Base-by-base conservation (phyloP, 2,888 invertebrate species). In the Lasioglossum vierecki region DNA sequence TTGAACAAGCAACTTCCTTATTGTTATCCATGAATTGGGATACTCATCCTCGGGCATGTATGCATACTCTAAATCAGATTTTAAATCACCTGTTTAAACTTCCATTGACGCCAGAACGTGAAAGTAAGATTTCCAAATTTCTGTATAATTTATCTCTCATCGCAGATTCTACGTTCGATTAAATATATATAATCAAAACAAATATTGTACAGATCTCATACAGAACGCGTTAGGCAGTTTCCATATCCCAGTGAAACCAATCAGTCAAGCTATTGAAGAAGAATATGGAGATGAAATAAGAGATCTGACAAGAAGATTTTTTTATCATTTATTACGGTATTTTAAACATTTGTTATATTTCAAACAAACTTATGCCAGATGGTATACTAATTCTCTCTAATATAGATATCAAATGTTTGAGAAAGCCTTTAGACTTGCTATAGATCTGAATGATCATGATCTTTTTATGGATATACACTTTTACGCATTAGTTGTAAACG, bases 361-460 rank as follows among this genome's bases (percentile, higher is more conserved):
- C 8, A 75, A 46, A 68, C 39, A 68, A 49, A 73, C 70, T 72
- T 18, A 4, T 30, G 0, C 35, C 2, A 35, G 15, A n/a, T 8
- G 68, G 35, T 85, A 78, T 82, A 79, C 66, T 53, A 30, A 73
- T 74, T 30, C 1, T 83, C 68, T 68, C n/a, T 76, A 81, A 77
- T 87, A 76, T 90, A 97, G 98, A 86, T 96, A 97, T 89, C 96
- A 97, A 78, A 96, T 97, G 91, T 96, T 97, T 93, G 97, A 97
- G 94, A 98, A 98, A 93, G 98, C 98, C 2, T 97, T 98, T 92
- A 96, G 98, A 82, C 95, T 98, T 83, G 98, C 98, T 0, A 97
- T 98, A 89, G 98, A 98, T 94, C 96, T 98, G 88, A 97, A 97
- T 77, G 98, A 98, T 93, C 97, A 98, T 94, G 98, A 99, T 95